Evolutionary conservation across 2,888 invertebrate genomes (phyloP).

Genomic region (Taphrorychus bicolor): DNA sequence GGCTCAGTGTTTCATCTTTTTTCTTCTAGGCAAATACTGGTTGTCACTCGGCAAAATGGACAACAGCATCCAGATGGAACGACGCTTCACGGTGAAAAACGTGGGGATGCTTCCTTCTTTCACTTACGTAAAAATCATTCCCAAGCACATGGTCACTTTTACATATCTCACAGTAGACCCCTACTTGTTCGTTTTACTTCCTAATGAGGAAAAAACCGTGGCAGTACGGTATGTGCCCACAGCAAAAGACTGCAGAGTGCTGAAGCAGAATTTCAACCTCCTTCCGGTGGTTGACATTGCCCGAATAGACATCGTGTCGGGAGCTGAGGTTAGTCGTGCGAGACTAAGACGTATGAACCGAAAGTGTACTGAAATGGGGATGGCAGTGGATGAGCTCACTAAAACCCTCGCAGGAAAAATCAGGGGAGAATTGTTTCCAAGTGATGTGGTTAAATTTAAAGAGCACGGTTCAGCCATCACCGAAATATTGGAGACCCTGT

Average conservation of each 20-base stretch:
- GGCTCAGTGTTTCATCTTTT: not conserved
- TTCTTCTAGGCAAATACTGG: slow-evolving; percentile 54
- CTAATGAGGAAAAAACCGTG: slow-evolving; percentile 51
- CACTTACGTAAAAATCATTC: slow-evolving; percentile 52
- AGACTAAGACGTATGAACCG: slow-evolving; percentile 52
- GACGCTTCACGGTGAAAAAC: slow-evolving; percentile 64
- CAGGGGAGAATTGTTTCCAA: slow-evolving; percentile 51
- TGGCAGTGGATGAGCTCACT: slow-evolving; percentile 45
- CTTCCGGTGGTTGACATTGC: slow-evolving; percentile 54
- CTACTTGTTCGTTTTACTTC: slow-evolving; percentile 50
- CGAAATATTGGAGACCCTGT: slow-evolving; percentile 50
- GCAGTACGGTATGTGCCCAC: slow-evolving; percentile 51
- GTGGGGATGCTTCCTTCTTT: slow-evolving; percentile 66
- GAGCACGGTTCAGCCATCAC: slow-evolving; percentile 51
- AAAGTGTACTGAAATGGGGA: slow-evolving; percentile 47
- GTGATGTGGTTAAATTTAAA: slow-evolving; percentile 51
- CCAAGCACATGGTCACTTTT: slow-evolving; percentile 49
- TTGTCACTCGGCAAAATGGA: slow-evolving; percentile 65
- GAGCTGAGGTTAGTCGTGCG: slow-evolving; percentile 55
- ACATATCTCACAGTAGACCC: slow-evolving; percentile 52
- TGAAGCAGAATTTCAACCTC: slow-evolving; percentile 45
- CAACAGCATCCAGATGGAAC: slow-evolving; percentile 58
- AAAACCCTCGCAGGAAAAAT: slow-evolving; percentile 49
- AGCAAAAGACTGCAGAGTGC: slow-evolving; percentile 50
- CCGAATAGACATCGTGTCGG: slow-evolving; percentile 51